Evolutionary conservation across 2,888 invertebrate genomes (phyloP).

Genomic region (Xestia c-nigrum): DNA sequence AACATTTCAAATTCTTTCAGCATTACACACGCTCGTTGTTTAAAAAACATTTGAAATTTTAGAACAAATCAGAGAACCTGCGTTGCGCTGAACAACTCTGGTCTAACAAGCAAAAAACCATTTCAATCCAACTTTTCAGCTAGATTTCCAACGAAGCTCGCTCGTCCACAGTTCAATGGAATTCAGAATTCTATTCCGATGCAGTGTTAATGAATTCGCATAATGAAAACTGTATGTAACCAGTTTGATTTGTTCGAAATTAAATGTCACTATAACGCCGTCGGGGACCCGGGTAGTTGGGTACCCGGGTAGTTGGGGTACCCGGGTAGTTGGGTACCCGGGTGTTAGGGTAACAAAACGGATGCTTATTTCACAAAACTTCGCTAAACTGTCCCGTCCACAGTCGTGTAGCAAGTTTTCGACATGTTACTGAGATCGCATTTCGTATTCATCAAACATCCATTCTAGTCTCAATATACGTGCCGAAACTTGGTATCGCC

Average conservation of each 20-base stretch:
- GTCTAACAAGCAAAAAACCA: slow-evolving; percentile 79
- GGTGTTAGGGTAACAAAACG: slow-evolving; percentile 53
- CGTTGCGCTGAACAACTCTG: slow-evolving; percentile 73
- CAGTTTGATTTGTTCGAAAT: slow-evolving; percentile 75
- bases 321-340: slow-evolving; percentile 10
- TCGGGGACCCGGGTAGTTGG: slow-evolving; percentile 27
- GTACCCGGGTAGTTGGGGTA: slow-evolving; percentile 22
- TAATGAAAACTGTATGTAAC: slow-evolving; percentile 74
- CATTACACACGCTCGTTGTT: background rate
- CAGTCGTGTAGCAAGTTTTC: slow-evolving; percentile 69
- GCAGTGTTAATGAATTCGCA: slow-evolving; percentile 80
- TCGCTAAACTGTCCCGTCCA: slow-evolving; percentile 65
- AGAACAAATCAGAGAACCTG: slow-evolving; percentile 76
- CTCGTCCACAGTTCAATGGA: slow-evolving; percentile 81
- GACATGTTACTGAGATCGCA: slow-evolving; percentile 75
- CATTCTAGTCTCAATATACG: slow-evolving; percentile 84
- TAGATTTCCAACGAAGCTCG: slow-evolving; percentile 79
- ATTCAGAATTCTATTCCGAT: slow-evolving; percentile 81
- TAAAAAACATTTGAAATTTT: slow-evolving; percentile 28
- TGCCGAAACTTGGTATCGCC: slow-evolving; percentile 82
- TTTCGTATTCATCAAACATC: slow-evolving; percentile 86
- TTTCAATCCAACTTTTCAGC: slow-evolving; percentile 83
- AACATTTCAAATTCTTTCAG: slow-evolving; percentile 11
- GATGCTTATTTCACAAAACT: slow-evolving; percentile 67
- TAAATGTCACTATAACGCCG: slow-evolving; percentile 65